These are phyloP conservation scores for Dasysyrphus albostriatus DNA, from an alignment of 2,888 invertebrate genomes.

Conservation along the genomic window DNA sequence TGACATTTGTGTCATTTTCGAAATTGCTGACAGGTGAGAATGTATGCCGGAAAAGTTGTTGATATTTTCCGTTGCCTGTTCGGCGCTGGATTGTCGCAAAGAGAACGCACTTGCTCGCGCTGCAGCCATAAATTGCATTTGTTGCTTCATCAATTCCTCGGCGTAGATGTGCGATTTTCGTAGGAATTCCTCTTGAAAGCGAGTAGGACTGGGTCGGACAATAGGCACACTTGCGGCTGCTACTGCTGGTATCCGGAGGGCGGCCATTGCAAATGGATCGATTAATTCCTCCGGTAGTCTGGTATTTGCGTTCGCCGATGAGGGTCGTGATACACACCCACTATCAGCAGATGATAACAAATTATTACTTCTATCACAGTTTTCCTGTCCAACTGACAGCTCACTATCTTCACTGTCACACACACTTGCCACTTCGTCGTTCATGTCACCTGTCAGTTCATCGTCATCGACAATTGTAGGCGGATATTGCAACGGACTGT, in stretches of 20 bases:
- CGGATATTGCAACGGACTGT: conserved; percentile 47
- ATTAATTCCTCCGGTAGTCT: conserved; percentile 44
- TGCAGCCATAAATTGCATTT: conserved; percentile 84
- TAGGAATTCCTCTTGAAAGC: conserved; percentile 83
- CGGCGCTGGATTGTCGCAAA: conserved; percentile 73
- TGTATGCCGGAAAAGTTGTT: conserved; percentile 85
- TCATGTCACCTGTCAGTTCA: conserved; percentile 77
- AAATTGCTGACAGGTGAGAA: conserved; percentile 88
- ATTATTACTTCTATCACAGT: conserved; percentile 77
- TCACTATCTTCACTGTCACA: conserved; percentile 91
- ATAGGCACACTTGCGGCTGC: conserved; percentile 65
- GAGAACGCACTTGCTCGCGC: conserved; percentile 82
- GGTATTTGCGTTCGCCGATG: conserved; percentile 38
- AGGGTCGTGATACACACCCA: conserved; percentile 74
- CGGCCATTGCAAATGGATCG: conserved; percentile 78
- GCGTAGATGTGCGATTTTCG: conserved; percentile 83
- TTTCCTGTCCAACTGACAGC: conserved; percentile 91
- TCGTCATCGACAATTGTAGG: conserved; percentile 67
- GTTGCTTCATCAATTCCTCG: conserved; percentile 84
- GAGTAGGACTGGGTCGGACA: conserved; percentile 78
- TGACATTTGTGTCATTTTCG: conserved; percentile 85
- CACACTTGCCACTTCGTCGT: conserved; percentile 86
- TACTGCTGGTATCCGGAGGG: conserved; percentile 77
- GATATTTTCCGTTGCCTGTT: conserved; percentile 63
- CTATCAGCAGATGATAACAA: conserved; percentile 58